These are phyloP conservation scores for Brachionus koreanus DNA, from an alignment of 1,140 invertebrate genomes.

Conservation along the genomic window DNA sequence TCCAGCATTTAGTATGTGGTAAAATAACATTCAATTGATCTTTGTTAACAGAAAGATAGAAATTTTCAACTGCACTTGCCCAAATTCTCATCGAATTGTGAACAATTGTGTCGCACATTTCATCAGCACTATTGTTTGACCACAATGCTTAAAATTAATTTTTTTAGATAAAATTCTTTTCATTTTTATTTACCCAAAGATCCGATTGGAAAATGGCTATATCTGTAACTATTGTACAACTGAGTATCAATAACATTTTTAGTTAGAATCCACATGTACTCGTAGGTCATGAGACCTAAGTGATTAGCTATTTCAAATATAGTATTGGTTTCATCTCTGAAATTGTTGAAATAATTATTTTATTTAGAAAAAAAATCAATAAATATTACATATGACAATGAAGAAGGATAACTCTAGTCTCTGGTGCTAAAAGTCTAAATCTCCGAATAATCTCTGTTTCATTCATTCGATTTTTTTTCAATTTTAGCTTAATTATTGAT, in stretches of 20 bases:
- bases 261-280: slow-evolving; percentile 95
- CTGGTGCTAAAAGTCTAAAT: slow-evolving; percentile 67
- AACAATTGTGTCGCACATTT: slow-evolving; percentile 34
- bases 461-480: slow-evolving; percentile 48
- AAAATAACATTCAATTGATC: slow-evolving; percentile 19
- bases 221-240: slow-evolving; percentile 56
- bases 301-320: slow-evolving; percentile 76
- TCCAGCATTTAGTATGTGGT: slow-evolving; percentile 38
- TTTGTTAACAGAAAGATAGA: neutral
- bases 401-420: slow-evolving; percentile 85
- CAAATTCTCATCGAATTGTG: slow-evolving; percentile 34
- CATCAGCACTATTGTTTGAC: neutral
- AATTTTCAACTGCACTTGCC: slow-evolving; percentile 35
- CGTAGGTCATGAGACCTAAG: slow-evolving; percentile 81
- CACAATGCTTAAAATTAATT: slow-evolving; percentile 35
- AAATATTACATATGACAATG: slow-evolving; percentile 67
- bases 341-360: neutral
- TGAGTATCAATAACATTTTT: slow-evolving; percentile 74
- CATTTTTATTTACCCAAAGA: slow-evolving; percentile 73
- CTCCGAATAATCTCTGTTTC: slow-evolving; percentile 67
- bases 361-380: neutral
- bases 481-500: slow-evolving; percentile 73
- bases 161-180: neutral
- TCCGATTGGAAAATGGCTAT: slow-evolving; percentile 76
- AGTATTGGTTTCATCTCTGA: slow-evolving; percentile 74